Evolutionary conservation across 2,113 vertebrate species (phyloP).

Genomic region (Ammospiza caudacuta): DNA sequence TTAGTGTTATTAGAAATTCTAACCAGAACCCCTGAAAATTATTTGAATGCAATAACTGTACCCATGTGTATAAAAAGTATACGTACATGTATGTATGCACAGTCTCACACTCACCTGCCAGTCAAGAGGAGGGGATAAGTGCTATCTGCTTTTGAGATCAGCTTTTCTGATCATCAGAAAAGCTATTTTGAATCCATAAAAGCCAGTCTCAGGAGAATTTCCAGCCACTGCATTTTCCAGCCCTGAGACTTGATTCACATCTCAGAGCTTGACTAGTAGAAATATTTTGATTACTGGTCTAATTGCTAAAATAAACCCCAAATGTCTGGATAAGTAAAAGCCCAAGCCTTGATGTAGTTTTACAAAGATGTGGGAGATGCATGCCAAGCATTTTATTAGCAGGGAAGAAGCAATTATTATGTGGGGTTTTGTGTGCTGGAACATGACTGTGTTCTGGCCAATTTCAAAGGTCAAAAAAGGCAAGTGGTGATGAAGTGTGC

Average conservation of each 20-base stretch:
- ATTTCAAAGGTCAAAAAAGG: background rate
- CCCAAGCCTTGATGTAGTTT: background rate
- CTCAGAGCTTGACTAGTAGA: background rate
- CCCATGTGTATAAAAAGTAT: background rate
- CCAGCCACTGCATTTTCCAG: background rate
- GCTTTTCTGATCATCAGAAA: background rate
- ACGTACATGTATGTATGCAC: too few relatives aligned
- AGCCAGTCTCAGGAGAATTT: background rate
- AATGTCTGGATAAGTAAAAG: background rate
- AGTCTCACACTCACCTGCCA: background rate
- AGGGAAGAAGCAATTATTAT: background rate
- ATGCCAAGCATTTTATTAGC: background rate
- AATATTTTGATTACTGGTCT: background rate
- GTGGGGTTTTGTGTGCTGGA: background rate
- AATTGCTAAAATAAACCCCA: background rate
- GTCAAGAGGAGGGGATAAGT: background rate
- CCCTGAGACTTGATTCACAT: background rate
- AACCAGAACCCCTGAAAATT: background rate
- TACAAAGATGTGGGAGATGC: background rate
- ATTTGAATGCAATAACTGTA: background rate
- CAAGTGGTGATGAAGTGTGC: background rate
- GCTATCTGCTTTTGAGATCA: background rate
- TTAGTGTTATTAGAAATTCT: background rate
- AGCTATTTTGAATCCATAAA: background rate
- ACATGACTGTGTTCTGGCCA: background rate